Evolutionary conservation across 2,113 vertebrate species (phyloP).

Genomic region (Poeciliopsis occidentalis): DNA sequence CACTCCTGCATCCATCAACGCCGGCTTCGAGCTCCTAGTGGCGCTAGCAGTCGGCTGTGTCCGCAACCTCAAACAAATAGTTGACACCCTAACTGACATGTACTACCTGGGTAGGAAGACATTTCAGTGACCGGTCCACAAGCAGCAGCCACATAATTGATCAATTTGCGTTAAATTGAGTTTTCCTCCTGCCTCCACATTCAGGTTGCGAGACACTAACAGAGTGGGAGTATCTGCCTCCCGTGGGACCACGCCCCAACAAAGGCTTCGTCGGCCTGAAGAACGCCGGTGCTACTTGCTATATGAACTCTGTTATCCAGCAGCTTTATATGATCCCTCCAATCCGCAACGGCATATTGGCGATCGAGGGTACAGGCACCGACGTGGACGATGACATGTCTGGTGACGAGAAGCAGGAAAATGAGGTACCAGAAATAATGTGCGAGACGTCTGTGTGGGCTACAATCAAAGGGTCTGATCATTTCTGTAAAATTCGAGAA

Average conservation of each 20-base stretch:
- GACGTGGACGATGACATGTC: conserved; percentile 99
- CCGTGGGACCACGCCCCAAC: conserved; percentile 94
- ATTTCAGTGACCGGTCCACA: neutral
- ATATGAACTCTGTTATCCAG: conserved; percentile 99
- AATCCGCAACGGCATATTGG: conserved; percentile 96
- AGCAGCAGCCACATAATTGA: neutral
- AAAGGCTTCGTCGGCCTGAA: conserved; percentile 99
- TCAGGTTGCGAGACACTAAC: conserved; percentile 95
- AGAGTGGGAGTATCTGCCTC: conserved; percentile 98
- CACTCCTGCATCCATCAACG: conserved; percentile 95
- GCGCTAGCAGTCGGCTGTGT: conserved; percentile 96
- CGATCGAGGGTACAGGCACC: conserved; percentile 96
- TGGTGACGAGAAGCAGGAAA: conserved; percentile 98
- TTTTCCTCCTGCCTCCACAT: conserved; percentile 7
- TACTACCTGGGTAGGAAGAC: conserved; percentile 90
- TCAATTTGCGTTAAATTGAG: neutral
- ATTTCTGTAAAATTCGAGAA: neutral
- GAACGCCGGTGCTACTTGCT: conserved; percentile 98
- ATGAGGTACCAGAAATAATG: conserved; percentile 84
- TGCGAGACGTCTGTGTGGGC: neutral
- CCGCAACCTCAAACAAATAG: conserved; percentile 97
- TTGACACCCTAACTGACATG: conserved; percentile 98
- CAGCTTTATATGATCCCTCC: conserved; percentile 99
- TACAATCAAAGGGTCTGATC: neutral
- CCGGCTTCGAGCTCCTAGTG: conserved; percentile 96